Evolutionary conservation across 2,113 vertebrate species (phyloP).

Genomic region (Lasiurus borealis): DNA sequence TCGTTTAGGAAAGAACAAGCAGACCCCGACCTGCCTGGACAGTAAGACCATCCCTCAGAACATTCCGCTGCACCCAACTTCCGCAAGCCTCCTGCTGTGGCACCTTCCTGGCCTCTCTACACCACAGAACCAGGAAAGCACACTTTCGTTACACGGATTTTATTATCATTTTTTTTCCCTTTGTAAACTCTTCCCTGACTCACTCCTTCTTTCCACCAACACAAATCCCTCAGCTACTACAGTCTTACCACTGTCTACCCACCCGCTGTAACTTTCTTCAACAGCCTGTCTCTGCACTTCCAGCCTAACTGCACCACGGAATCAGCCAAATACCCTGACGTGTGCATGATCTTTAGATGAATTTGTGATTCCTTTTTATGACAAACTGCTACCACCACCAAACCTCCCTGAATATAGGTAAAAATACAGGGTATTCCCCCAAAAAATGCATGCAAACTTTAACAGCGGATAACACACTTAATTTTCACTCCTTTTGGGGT

Average conservation of each 20-base stretch:
- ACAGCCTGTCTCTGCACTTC: not conserved
- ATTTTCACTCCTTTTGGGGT: too few relatives aligned
- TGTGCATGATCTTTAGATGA: not conserved
- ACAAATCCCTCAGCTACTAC: not conserved
- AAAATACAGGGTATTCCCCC: not conserved
- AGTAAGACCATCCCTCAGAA: not conserved
- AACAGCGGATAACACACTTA: too few relatives aligned
- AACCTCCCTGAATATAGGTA: conserved; percentile 31
- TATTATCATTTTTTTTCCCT: conserved; percentile 26
- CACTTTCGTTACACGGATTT: not conserved
- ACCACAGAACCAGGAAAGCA: not conserved
- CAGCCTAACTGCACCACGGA: not conserved
- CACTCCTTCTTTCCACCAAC: not conserved
- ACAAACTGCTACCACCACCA: conserved; percentile 6
- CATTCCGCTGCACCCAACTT: not conserved
- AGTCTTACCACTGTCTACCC: not conserved
- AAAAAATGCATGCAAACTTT: too few relatives aligned
- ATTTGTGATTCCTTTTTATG: not conserved
- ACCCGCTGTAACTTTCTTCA: not conserved
- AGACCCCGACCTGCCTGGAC: not conserved
- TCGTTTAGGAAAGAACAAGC: not conserved
- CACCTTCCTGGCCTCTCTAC: not conserved
- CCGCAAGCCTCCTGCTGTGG: not conserved
- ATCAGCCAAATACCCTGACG: not conserved
- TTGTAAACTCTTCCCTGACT: not conserved